Percentiles rank a stretch among this genome's conserved stretches.
Evolutionary conservation across 2,888 invertebrate genomes (phyloP).

Genomic region (Orthosia incerta): DNA sequence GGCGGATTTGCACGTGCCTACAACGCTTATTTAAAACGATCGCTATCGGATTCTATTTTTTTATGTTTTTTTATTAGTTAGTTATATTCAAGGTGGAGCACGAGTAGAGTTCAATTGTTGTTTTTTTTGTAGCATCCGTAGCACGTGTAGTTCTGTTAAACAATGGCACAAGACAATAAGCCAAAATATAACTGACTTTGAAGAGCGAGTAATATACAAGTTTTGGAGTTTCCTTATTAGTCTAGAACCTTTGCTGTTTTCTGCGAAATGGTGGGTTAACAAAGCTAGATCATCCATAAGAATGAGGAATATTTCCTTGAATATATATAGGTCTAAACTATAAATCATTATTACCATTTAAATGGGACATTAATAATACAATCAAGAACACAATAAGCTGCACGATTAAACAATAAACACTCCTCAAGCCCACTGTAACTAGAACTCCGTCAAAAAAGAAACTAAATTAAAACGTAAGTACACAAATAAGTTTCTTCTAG

Average conservation of each 20-base stretch:
- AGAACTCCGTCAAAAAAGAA: background rate
- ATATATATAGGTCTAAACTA: background rate
- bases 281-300: background rate
- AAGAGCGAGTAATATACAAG: background rate
- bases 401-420: conserved; percentile 1
- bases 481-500: too few species aligned
- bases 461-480: background rate
- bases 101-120: conserved; percentile 26
- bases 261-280: background rate
- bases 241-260: background rate
- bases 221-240: background rate
- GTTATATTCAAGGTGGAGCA: conserved; percentile 36
- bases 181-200: background rate
- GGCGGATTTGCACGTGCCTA: conserved; percentile 67
- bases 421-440: background rate
- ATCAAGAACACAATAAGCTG: background rate
- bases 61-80: conserved; percentile 40
- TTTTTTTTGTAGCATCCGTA: conserved; percentile 4
- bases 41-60: conserved; percentile 48
- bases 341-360: background rate
- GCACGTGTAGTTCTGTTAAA: conserved; percentile 2
- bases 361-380: background rate
- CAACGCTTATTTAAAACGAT: conserved; percentile 57
- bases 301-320: background rate
- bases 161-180: background rate